phyloP scores from a whole-genome alignment of 64 coral and sea anemone genomes.

The Astreopora myriophthalma region DNA sequence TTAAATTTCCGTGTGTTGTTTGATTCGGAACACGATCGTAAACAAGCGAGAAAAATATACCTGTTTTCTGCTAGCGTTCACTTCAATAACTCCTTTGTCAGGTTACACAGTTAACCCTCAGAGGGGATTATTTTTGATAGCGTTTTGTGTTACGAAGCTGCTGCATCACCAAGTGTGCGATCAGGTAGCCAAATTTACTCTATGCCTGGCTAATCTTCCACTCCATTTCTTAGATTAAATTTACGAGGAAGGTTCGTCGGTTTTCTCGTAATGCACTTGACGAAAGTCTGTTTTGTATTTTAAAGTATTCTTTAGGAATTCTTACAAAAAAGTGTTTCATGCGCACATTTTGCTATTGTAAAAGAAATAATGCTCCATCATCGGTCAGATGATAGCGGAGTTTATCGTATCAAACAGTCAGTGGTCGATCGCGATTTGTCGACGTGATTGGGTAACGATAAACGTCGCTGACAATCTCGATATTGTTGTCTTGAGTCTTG shows the following conservation, averaged over 20 bases:
- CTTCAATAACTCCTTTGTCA: constrained; percentile 10
- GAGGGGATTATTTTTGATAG: constrained; percentile 3
- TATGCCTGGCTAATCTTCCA: background rate
- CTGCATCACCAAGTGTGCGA: constrained; percentile 10
- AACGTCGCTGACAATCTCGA: constrained; percentile 54
- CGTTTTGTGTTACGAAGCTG: constrained; percentile 36
- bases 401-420: constrained; percentile 77
- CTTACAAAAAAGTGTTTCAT: background rate
- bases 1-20: constrained; percentile 50
- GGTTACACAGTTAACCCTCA: background rate
- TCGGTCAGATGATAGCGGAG: constrained; percentile 29
- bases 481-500: constrained; percentile 68
- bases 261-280: background rate
- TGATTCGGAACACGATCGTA: constrained; percentile 18
- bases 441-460: constrained; percentile 64
- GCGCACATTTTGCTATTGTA: background rate
- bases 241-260: background rate
- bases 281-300: background rate
- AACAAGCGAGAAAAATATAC: background rate
- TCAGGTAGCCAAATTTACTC: constrained; percentile 20
- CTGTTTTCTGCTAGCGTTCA: background rate
- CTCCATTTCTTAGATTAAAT: background rate
- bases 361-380: background rate
- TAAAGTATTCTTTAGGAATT: background rate
- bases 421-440: constrained; percentile 39